Evolutionary conservation across 1,140 invertebrate genomes (phyloP), one percentile per base, ranked within the genome.

Genomic region (Ips nitidus): DNA sequence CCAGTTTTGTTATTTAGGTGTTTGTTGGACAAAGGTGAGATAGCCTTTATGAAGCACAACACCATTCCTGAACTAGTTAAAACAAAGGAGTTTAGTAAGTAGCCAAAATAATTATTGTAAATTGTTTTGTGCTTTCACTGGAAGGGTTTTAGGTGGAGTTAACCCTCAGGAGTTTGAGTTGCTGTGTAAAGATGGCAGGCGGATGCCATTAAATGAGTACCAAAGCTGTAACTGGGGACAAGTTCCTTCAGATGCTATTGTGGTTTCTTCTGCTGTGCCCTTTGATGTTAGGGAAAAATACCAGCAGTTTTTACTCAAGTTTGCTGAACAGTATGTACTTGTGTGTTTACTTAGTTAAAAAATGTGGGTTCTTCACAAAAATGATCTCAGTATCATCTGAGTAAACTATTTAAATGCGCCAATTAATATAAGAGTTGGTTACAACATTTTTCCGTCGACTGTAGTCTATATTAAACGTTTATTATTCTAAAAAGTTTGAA

Each of bases 11-110:
- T 22, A 22, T 53, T 37, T 38, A 86, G 87, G 69, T 98, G 95
- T 81, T 83, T 98, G 0, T 81, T 94, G 2, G 93, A 95, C 74
- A 83, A 84, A 4, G 95, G 94, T 41, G 94, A 99, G 57, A 88
- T 99, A 56, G 95, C 96, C 1, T 98, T 98, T 81, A 83, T 98
- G 1, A 89, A 92, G 64, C 94, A 98, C 76, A 91, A 90, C 0
- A 95, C 94, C 3, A 88, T 94, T 3, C 72, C 83, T 22, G 88
- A 93, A 81, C 88, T 93, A 81, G 86, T 89, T 3, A 76, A 80
- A 1, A 82, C 79, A 61, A 80, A 80, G 69, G 84, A 89, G 74
- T 87, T 86, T 60, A 80, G 88, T 76, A 70, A 73, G 73, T 73
- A 41, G 37, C 41, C 41, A 6, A 41, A 37, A 41, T 38, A 8